A percentile compares a stretch with the other conserved stretches of the same genome.
Evolutionary conservation across 2,113 vertebrate species (phyloP).

Genomic region (Boulengeromyrus knoepffleri): DNA sequence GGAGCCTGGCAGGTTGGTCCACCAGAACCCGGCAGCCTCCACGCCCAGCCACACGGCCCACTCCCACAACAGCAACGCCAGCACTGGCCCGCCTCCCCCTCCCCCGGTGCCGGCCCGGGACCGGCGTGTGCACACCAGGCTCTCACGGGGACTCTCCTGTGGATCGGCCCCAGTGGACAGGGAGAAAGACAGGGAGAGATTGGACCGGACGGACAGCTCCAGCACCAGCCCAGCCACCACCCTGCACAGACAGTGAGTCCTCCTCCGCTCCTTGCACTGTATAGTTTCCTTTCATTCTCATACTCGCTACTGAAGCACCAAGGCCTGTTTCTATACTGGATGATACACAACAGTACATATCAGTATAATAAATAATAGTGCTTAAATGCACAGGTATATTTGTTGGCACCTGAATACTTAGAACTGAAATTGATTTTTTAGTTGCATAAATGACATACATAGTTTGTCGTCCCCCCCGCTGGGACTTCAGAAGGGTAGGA

Average conservation of each 20-base stretch:
- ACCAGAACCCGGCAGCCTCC: conserved; percentile 15
- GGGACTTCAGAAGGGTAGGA: neutral
- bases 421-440: neutral
- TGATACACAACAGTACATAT: neutral
- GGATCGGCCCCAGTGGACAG: conserved; percentile 65
- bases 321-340: neutral
- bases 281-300: neutral
- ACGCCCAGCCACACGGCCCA: conserved; percentile 41
- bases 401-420: neutral
- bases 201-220: conserved; percentile 60
- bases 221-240: conserved; percentile 72
- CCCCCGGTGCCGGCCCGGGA: conserved; percentile 55
- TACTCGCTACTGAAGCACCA: neutral
- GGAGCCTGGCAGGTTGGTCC: conserved; percentile 38
- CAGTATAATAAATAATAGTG: neutral
- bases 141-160: conserved; percentile 68
- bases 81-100: conserved; percentile 46
- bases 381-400: neutral
- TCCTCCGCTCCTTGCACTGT: neutral
- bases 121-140: conserved; percentile 62
- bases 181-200: conserved; percentile 56
- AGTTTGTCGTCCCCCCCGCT: neutral
- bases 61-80: conserved; percentile 51
- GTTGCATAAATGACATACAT: neutral
- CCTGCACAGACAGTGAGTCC: conserved; percentile 78